Evolutionary conservation across 2,113 vertebrate species (phyloP).

Genomic region (Vimba vimba): DNA sequence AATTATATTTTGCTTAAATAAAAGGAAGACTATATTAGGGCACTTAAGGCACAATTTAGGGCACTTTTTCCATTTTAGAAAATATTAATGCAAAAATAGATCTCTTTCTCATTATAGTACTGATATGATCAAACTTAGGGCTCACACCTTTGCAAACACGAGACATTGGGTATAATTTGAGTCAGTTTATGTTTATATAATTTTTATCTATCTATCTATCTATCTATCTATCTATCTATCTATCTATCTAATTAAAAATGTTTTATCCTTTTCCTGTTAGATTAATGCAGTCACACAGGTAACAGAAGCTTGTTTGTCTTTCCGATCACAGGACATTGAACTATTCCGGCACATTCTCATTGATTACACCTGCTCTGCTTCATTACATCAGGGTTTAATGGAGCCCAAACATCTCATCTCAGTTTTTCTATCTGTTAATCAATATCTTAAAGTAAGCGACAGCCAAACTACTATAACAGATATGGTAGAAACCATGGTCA

Average conservation of each 20-base stretch:
- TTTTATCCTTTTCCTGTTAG: too few relatives aligned
- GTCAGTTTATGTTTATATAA: too few relatives aligned
- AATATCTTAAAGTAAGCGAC: background rate
- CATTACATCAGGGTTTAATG: constrained; percentile 24
- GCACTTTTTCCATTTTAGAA: background rate
- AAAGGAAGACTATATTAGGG: background rate
- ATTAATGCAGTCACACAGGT: background rate
- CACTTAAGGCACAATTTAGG: background rate
- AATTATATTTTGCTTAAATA: background rate
- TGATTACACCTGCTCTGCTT: constrained; percentile 16
- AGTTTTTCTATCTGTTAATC: background rate
- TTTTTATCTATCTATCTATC: too few relatives aligned
- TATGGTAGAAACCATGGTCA: background rate
- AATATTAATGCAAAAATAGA: background rate
- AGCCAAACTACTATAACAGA: constrained; percentile 1
- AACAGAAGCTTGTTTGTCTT: constrained; percentile 18
- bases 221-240: too few relatives aligned
- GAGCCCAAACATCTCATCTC: constrained; percentile 1
- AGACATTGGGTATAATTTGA: too few relatives aligned
- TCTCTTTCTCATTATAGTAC: background rate
- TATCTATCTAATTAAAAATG: too few relatives aligned
- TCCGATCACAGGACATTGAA: constrained; percentile 13
- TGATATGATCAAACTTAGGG: background rate
- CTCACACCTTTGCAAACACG: too few relatives aligned
- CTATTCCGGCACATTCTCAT: constrained; percentile 22